Conservation (phyloP, 92 coral and sea anemone genomes). For the Bergia puertoricense region DNA sequence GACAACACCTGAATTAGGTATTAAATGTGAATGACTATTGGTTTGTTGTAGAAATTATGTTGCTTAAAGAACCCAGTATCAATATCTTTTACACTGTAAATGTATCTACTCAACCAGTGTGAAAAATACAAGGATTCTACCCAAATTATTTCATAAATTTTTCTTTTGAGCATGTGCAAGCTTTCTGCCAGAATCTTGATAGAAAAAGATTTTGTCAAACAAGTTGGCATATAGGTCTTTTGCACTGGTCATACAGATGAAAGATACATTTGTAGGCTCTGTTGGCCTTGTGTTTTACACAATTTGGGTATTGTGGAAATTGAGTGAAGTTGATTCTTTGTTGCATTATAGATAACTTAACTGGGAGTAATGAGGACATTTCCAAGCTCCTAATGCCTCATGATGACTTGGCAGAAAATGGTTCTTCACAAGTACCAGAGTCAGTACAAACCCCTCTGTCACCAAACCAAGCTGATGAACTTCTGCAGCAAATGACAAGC, state of each 20-base stretch:
- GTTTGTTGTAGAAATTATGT: not conserved
- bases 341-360: constrained; percentile 56
- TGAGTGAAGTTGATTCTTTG: not conserved
- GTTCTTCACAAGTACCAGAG: constrained; percentile 7
- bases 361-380: constrained; percentile 80
- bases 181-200: not conserved
- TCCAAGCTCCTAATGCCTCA: constrained; percentile 74
- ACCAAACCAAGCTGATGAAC: constrained; percentile 25
- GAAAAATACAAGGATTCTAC: too few species aligned
- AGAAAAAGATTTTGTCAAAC: too few species aligned
- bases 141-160: too few species aligned
- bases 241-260: too few species aligned
- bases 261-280: too few species aligned
- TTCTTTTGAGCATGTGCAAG: not conserved
- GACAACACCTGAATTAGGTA: constrained; percentile 82
- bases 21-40: not conserved
- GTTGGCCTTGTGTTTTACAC: not conserved
- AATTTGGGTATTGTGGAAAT: not conserved
- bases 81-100: too few species aligned
- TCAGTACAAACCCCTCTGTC: constrained; percentile 11
- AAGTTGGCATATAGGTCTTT: too few species aligned
- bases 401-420: constrained; percentile 57
- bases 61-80: too few species aligned
- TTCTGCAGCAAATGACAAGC: constrained; percentile 18
- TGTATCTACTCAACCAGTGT: too few species aligned